Evolutionary conservation across 1,140 invertebrate genomes (phyloP).

Genomic region (Amyelois transitella): DNA sequence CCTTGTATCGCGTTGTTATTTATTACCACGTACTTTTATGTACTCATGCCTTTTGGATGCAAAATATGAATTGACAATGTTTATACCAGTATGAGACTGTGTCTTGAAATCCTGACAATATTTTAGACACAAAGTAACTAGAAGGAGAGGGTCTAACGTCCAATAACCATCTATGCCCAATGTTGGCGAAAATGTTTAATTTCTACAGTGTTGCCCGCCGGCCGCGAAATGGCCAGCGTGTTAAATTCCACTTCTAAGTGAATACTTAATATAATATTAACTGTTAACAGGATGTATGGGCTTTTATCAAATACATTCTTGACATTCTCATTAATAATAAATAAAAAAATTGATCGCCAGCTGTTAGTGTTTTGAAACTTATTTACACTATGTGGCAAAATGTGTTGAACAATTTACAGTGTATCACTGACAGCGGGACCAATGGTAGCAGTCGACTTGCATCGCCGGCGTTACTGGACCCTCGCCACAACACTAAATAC

Average conservation of each 20-base stretch:
- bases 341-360: conserved; percentile 10
- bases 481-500: not conserved
- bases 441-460: not conserved
- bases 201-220: not conserved
- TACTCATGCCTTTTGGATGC: too few species aligned
- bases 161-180: conserved; percentile 12
- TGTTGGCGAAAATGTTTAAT: conserved; percentile 3
- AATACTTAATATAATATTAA: conserved; percentile 8
- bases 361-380: conserved; percentile 11
- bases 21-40: not conserved
- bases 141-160: conserved; percentile 11
- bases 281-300: conserved; percentile 8
- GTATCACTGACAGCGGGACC: conserved; percentile 13
- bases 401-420: conserved; percentile 22
- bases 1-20: too few species aligned
- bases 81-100: too few species aligned
- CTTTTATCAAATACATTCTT: conserved; percentile 11
- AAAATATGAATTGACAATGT: too few species aligned
- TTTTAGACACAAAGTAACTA: not conserved
- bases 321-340: conserved; percentile 9
- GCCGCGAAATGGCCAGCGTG: not conserved
- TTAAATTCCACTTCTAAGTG: not conserved
- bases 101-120: not conserved
- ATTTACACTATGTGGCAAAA: conserved; percentile 18
- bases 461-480: not conserved